Conservation (phyloP, 2,113 vertebrate species). For the Gavialis gangeticus region DNA sequence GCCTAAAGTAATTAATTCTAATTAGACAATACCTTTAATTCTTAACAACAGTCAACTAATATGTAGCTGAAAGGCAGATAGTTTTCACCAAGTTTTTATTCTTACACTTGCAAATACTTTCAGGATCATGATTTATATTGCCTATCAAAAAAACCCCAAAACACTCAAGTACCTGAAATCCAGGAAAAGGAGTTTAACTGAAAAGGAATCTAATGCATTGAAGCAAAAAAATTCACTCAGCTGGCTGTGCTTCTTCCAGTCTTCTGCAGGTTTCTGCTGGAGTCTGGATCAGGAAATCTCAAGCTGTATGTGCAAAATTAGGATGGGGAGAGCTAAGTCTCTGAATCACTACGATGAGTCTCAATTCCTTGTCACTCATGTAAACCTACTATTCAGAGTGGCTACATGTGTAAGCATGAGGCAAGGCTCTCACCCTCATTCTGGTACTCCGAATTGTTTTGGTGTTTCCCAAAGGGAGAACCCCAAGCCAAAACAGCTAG, state of each 20-base stretch:
- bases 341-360: background rate
- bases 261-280: too few species aligned
- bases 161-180: background rate
- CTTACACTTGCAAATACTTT: background rate
- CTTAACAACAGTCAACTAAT: background rate
- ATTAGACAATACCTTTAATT: background rate
- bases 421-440: background rate
- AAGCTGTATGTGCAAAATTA: background rate
- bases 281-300: too few species aligned
- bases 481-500: background rate
- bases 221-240: too few species aligned
- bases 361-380: background rate
- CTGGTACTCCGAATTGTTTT: background rate
- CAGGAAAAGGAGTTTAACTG: background rate
- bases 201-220: too few species aligned
- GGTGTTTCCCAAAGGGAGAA: background rate
- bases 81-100: background rate
- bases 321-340: background rate
- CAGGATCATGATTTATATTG: background rate
- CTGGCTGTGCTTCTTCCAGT: too few species aligned
- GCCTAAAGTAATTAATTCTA: background rate
- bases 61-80: background rate
- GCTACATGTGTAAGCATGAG: background rate
- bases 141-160: background rate
- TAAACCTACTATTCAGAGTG: background rate